These are phyloP conservation scores for Oxycera nigricornis DNA, from an alignment of 2,888 invertebrate species.

Conservation along the genomic window DNA sequence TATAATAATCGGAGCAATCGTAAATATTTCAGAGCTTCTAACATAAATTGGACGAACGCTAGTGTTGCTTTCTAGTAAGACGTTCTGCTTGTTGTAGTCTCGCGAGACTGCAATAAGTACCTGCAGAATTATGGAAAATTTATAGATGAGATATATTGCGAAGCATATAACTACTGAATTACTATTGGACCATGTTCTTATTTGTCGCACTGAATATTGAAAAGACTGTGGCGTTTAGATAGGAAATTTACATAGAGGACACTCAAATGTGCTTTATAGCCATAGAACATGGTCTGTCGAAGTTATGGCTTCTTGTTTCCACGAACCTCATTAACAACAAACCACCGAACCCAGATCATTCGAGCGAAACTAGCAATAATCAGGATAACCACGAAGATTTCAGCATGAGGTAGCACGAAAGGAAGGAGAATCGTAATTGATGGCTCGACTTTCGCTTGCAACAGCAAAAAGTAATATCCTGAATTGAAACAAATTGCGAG, in stretches of 20 bases:
- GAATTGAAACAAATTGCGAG: slow-evolving; percentile 55
- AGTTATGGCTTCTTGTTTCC: not conserved
- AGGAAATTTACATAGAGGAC: no score
- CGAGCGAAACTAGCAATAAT: slow-evolving; percentile 50
- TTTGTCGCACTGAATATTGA: no score
- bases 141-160: not conserved
- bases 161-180: not conserved
- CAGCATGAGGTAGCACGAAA: slow-evolving; percentile 55
- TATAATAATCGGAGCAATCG: not conserved
- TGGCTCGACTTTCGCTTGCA: slow-evolving; percentile 50
- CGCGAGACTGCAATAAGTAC: not conserved
- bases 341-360: slow-evolving; percentile 49
- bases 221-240: no score
- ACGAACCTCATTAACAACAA: slow-evolving; percentile 15
- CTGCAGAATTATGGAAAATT: not conserved
- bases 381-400: slow-evolving; percentile 52
- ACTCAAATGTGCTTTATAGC: no score
- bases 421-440: slow-evolving; percentile 48
- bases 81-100: not conserved
- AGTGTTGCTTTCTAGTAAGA: not conserved
- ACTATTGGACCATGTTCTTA: no score
- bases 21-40: not conserved
- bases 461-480: slow-evolving; percentile 56
- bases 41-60: not conserved
- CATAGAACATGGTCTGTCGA: no score